These are phyloP conservation scores for Peromyscus maniculatus DNA, from an alignment of 2,113 vertebrate species.

Conservation along the genomic window DNA sequence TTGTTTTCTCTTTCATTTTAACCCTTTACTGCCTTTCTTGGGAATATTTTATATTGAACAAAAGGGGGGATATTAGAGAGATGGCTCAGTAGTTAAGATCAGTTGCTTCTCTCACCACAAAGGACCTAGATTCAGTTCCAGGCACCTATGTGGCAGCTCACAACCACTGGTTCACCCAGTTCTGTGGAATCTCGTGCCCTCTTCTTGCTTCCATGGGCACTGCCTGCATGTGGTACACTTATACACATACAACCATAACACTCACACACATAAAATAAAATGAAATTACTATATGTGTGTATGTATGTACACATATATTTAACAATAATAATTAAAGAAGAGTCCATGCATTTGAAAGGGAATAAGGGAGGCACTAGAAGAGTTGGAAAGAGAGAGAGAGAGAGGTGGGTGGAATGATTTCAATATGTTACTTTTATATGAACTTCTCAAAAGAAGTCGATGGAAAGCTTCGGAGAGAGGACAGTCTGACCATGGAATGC, in stretches of 20 bases:
- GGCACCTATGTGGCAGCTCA: not conserved
- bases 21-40: not conserved
- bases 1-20: not conserved
- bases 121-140: not conserved
- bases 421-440: not conserved
- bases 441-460: not conserved
- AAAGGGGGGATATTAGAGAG: not conserved
- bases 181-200: not conserved
- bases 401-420: not conserved
- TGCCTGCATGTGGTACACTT: not conserved
- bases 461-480: not conserved
- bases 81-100: not conserved
- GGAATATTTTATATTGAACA: not conserved
- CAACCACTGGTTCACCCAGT: not conserved
- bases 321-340: not conserved
- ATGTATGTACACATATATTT: not conserved
- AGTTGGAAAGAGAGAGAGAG: not conserved
- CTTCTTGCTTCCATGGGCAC: not conserved
- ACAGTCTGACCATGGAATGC: fast-evolving
- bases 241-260: not conserved
- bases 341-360: not conserved
- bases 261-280: not conserved
- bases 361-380: not conserved
- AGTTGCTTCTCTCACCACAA: not conserved
- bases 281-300: not conserved